Evolutionary conservation across 2,113 vertebrate species (phyloP).

Genomic region (Blennius ocellaris): DNA sequence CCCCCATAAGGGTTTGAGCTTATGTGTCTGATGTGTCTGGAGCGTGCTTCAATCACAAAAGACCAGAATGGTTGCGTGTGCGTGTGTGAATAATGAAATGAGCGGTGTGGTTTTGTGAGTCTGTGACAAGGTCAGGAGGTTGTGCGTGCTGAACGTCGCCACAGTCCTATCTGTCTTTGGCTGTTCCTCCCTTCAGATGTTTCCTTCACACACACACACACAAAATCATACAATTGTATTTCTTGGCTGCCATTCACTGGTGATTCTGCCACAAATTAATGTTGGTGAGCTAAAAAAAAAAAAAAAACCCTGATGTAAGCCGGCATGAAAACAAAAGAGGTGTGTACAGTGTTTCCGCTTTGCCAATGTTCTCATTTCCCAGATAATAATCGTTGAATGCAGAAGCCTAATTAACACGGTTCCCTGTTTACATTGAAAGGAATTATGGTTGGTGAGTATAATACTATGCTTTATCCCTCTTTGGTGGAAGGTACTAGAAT

Average conservation of each 20-base stretch:
- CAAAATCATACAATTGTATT: neutral
- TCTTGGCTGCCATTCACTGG: slow-evolving; percentile 1
- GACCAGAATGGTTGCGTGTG: slow-evolving; percentile 18
- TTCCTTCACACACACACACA: slow-evolving; percentile 4
- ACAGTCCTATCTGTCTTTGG: slow-evolving; percentile 25
- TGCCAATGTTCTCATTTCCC: slow-evolving; percentile 18
- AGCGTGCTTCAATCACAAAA: slow-evolving; percentile 21
- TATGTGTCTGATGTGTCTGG: slow-evolving; percentile 9
- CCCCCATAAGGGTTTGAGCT: slow-evolving; percentile 25
- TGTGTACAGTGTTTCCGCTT: slow-evolving; percentile 7
- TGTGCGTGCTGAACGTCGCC: neutral
- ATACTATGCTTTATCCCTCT: slow-evolving; percentile 24
- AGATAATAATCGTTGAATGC: slow-evolving; percentile 41
- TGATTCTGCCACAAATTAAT: neutral
- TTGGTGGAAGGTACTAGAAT: slow-evolving; percentile 6
- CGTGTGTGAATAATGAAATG: slow-evolving; percentile 45
- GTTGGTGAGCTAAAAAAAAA: neutral
- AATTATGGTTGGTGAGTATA: slow-evolving; percentile 29
- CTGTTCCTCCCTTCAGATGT: slow-evolving; percentile 14
- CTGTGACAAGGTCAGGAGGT: slow-evolving; percentile 60
- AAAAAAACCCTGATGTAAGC: slow-evolving; percentile 10
- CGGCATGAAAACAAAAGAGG: slow-evolving; percentile 30
- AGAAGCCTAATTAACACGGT: slow-evolving; percentile 39
- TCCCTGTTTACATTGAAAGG: slow-evolving; percentile 43
- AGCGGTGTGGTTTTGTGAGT: slow-evolving; percentile 39